A percentile compares a stretch with the other conserved stretches of the same genome.
Evolutionary conservation across 2,113 vertebrate genomes (phyloP).

Genomic region (Galemys pyrenaicus): DNA sequence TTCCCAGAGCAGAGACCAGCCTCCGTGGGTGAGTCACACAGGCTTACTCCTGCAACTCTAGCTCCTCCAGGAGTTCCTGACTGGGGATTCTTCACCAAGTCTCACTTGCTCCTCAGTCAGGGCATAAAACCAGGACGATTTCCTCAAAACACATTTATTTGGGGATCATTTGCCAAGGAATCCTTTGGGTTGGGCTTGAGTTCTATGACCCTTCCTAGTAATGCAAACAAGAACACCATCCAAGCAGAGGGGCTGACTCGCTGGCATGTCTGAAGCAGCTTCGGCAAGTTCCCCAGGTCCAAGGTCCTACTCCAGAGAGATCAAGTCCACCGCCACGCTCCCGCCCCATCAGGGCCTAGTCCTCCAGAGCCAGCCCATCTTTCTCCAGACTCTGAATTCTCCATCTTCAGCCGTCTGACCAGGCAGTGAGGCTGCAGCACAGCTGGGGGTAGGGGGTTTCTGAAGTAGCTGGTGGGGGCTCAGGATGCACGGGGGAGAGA

Average conservation of each 20-base stretch:
- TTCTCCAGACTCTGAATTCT: not conserved
- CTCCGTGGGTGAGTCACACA: not conserved
- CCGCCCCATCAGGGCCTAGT: not conserved
- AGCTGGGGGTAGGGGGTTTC: not conserved
- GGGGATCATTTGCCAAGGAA: not conserved
- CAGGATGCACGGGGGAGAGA: not conserved
- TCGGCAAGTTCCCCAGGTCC: not conserved
- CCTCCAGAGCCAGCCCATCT: not conserved
- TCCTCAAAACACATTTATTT: slow-evolving; percentile 58
- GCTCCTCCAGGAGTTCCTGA: not conserved
- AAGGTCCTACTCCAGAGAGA: not conserved
- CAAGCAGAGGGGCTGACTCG: not conserved
- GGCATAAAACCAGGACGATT: not conserved
- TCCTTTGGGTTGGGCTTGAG: not conserved
- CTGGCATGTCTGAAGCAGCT: not conserved
- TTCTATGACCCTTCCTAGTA: not conserved
- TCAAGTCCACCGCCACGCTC: too few relatives aligned
- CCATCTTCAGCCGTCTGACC: not conserved
- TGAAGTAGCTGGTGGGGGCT: not conserved
- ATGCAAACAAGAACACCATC: not conserved
- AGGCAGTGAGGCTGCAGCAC: not conserved
- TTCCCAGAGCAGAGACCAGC: not conserved
- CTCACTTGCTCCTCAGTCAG: not conserved
- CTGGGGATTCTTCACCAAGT: not conserved
- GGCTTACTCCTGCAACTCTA: not conserved